Evolutionary conservation across 2,797 vertebrate species (phyloP), one percentile per base, ranked within the genome.

Genomic region (Atherinosoma microstoma): DNA sequence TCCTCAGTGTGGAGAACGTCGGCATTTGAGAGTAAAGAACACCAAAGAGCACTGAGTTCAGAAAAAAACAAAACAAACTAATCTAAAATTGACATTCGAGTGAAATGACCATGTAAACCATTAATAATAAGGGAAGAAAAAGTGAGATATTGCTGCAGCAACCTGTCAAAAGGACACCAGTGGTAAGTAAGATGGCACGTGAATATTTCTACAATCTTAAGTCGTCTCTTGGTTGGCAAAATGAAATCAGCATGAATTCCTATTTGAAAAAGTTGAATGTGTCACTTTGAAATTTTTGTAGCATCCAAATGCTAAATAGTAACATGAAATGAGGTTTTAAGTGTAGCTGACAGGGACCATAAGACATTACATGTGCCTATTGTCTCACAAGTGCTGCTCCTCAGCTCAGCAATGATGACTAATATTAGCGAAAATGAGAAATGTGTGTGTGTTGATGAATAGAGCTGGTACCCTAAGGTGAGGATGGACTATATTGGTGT

Each of bases 401-500:
- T 84, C 76, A 81, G 70, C 81, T 84, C 81, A 15, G 70, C 84
- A 78, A 84, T 86, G 78, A 88, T 86, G 91, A 92, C 95, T 95
- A 95, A 96, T 96, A 94, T 92, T 93, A 92, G 94, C 90, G 94
- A 94, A 92, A 95, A 95, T 94, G 91, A 94, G 91, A 92, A 85
- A 92, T 88, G 93, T 90, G 92, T 47, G 57, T 30, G 89, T 49
- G 64, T 93, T 95, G 93, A 91, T 68, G 94, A 94, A 95, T 91
- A 91, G 93, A 91, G 94, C 93, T 88, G 79, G 89, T 86, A 95
- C 96, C 96, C 92, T 77, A 93, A 94, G 94, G 97, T 97, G 96
- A 95, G 94, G 91, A 91, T 91, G 84, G 93, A 87, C 90, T 90
- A 93, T 96, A 96, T 95, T 94, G 91, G 94, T 70, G 65, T 91